Percentiles rank a stretch among this genome's conserved stretches.
These are phyloP conservation scores for Drosophila leontia DNA, from an alignment of 1,140 invertebrate genomes.

Conservation along the genomic window DNA sequence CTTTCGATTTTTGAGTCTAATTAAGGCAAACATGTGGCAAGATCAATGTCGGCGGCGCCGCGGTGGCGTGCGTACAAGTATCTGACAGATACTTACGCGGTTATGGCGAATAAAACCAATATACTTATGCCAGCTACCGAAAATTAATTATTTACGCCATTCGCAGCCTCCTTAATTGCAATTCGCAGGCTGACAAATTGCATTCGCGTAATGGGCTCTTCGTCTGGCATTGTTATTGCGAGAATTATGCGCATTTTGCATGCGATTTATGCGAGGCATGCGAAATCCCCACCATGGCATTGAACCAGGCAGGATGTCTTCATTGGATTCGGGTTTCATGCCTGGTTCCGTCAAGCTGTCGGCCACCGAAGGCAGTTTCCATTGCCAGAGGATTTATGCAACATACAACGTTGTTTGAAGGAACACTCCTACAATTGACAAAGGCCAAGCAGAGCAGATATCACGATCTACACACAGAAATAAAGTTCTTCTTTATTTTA, in stretches of 20 bases:
- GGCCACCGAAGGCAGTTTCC: slow-evolving; percentile 30
- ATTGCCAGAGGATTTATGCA: slow-evolving; percentile 21
- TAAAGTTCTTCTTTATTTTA: neutral
- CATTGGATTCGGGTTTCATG: neutral
- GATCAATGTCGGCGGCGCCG: slow-evolving; percentile 77
- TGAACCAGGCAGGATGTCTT: slow-evolving; percentile 50
- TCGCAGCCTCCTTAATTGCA: slow-evolving; percentile 70
- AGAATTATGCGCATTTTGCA: slow-evolving; percentile 69
- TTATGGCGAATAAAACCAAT: slow-evolving; percentile 34
- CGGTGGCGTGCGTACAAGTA: slow-evolving; percentile 42
- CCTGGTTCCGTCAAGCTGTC: neutral
- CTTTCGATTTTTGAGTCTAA: slow-evolving; percentile 66
- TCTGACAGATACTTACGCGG: slow-evolving; percentile 60
- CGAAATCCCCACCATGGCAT: slow-evolving; percentile 41
- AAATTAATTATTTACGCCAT: slow-evolving; percentile 76
- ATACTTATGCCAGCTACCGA: slow-evolving; percentile 62
- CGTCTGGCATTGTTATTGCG: slow-evolving; percentile 28
- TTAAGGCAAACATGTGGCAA: slow-evolving; percentile 80
- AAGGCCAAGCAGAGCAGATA: neutral
- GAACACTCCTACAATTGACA: slow-evolving; percentile 34
- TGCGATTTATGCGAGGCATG: slow-evolving; percentile 61
- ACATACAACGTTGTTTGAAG: slow-evolving; percentile 17
- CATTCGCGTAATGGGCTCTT: slow-evolving; percentile 30
- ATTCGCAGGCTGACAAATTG: slow-evolving; percentile 57
- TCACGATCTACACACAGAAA: neutral